Evolutionary conservation across 2,888 invertebrate species (phyloP).

Genomic region (Hirtodrosophila cameraria): DNA sequence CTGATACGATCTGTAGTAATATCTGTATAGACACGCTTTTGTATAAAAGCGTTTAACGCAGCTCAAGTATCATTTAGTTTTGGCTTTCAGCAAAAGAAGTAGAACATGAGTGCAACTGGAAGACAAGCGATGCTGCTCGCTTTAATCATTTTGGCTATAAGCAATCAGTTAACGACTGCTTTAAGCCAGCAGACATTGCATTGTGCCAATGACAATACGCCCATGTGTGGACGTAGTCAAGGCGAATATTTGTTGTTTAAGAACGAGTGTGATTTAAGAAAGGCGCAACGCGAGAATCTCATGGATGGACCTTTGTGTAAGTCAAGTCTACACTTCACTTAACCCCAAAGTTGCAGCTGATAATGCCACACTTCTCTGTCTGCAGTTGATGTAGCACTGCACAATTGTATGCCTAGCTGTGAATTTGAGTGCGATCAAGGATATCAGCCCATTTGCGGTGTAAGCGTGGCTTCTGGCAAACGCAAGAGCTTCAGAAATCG

Average conservation of each 20-base stretch:
- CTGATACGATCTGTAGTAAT: conserved; percentile 9
- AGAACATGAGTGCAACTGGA: conserved; percentile 29
- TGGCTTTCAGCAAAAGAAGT: conserved; percentile 16
- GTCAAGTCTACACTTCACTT: too few species aligned
- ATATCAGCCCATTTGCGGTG: conserved; percentile 61
- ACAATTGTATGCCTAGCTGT: conserved; percentile 59
- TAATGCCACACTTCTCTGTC: too few species aligned
- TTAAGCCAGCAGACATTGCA: conserved; percentile 30
- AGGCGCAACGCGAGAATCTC: conserved; percentile 62
- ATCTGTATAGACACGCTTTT: conserved; percentile 9
- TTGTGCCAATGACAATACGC: conserved; percentile 66
- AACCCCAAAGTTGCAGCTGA: too few species aligned
- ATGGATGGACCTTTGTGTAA: conserved; percentile 50
- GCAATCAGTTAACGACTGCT: neutral
- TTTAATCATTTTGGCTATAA: neutral
- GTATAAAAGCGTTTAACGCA: conserved; percentile 56
- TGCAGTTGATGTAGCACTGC: conserved; percentile 53
- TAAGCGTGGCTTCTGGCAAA: conserved; percentile 44
- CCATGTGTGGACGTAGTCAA: conserved; percentile 60
- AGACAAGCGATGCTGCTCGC: conserved; percentile 17
- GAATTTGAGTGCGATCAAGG: conserved; percentile 50
- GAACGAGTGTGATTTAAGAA: conserved; percentile 69
- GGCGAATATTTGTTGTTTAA: conserved; percentile 67
- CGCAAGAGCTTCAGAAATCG: conserved; percentile 61
- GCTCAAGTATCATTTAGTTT: conserved; percentile 56